Evolutionary conservation across 2,113 vertebrate species (phyloP).

Genomic region (Daubentonia madagascariensis): DNA sequence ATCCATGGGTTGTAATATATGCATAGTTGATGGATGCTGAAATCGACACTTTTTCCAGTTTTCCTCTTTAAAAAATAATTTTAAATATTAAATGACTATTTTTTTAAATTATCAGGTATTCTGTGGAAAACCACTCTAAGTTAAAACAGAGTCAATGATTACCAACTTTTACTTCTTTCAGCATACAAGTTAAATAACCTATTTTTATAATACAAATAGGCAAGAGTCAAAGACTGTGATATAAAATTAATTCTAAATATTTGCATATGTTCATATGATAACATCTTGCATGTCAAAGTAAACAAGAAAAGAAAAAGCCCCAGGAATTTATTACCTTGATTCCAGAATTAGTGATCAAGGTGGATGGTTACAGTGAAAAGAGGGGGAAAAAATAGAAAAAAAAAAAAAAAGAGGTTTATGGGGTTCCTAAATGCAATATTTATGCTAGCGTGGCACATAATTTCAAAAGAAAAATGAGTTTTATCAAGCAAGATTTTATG

Average conservation of each 20-base stretch:
- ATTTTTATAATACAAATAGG: neutral
- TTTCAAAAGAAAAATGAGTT: neutral
- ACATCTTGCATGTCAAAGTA: constrained; percentile 16
- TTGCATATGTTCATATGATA: neutral
- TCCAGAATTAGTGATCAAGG: constrained; percentile 1
- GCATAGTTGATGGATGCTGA: constrained; percentile 88
- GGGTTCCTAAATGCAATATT: neutral
- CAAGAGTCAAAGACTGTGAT: neutral
- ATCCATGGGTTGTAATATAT: constrained; percentile 95
- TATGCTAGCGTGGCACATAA: neutral
- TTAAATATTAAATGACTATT: neutral
- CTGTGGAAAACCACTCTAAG: neutral
- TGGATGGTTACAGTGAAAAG: neutral
- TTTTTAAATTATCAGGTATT: neutral
- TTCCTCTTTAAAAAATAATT: constrained; percentile 84
- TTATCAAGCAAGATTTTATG: neutral
- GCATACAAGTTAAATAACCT: neutral
- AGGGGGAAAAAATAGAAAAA: neutral
- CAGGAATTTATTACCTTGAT: neutral
- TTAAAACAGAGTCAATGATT: constrained; percentile 7
- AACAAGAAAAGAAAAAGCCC: neutral
- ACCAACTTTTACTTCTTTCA: neutral
- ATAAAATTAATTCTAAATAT: neutral
- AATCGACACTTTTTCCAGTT: constrained; percentile 91
- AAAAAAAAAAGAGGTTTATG: neutral